Percentiles rank a stretch among this genome's conserved stretches.
These are phyloP conservation scores for Parauchenoglanis punctatus DNA, from an alignment of 2,797 vertebrate species.

Conservation along the genomic window DNA sequence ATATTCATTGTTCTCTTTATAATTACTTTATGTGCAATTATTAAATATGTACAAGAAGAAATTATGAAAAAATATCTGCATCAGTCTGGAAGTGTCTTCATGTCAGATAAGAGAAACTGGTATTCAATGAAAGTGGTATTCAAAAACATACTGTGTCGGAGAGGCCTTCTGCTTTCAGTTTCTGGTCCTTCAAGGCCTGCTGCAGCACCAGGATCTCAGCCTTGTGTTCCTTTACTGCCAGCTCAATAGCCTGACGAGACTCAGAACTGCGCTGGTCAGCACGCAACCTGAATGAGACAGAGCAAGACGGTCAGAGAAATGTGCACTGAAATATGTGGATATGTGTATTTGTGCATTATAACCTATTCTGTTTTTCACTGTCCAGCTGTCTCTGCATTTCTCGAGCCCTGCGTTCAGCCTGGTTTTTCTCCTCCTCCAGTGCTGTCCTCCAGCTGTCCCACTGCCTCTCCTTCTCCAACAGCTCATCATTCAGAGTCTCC, in stretches of 20 bases:
- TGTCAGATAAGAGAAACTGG: background rate
- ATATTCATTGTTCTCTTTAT: background rate
- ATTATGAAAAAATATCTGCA: background rate
- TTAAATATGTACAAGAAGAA: background rate
- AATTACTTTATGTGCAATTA: background rate
- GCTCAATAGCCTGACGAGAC: conserved; percentile 93
- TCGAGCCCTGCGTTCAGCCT: conserved; percentile 90
- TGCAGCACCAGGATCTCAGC: conserved; percentile 94
- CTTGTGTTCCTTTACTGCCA: conserved; percentile 97
- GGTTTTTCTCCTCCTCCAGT: conserved; percentile 93
- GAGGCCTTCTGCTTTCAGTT: conserved; percentile 96
- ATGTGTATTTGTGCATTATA: conserved; percentile 12
- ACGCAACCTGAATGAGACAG: conserved; percentile 75
- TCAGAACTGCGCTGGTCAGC: conserved; percentile 94
- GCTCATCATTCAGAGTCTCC: conserved; percentile 94
- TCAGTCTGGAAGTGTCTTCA: background rate
- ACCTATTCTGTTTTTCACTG: conserved; percentile 98
- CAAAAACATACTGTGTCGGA: conserved; percentile 85
- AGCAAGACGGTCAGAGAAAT: background rate
- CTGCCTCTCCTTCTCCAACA: conserved; percentile 94
- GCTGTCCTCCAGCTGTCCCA: conserved; percentile 94
- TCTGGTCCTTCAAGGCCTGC: conserved; percentile 96
- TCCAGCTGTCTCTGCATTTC: conserved; percentile 95
- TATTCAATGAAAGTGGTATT: background rate
- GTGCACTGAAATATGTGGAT: background rate